phyloP scores from a whole-genome alignment of 2,113 vertebrate genomes.

The Eleginops maclovinus region DNA sequence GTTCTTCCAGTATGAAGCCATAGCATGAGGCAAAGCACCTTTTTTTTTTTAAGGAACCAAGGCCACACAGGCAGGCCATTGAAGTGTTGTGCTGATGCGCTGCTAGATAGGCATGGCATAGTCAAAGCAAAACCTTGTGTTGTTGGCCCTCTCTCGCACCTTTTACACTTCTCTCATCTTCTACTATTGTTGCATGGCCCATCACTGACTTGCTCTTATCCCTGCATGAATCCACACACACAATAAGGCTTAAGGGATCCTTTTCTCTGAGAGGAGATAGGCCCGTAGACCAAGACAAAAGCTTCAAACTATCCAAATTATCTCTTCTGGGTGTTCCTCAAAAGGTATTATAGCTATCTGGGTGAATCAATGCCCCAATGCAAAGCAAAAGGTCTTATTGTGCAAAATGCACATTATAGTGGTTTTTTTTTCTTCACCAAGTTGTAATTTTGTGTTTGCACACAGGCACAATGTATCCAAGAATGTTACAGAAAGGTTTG shows the following conservation, averaged over 20 bases:
- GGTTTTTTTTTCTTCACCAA: constrained; percentile 41
- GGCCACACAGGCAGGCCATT: constrained; percentile 69
- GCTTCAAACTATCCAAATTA: constrained; percentile 65
- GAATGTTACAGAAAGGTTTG: constrained; percentile 80
- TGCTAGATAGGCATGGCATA: constrained; percentile 68
- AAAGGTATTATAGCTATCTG: constrained; percentile 60
- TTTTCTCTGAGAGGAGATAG: constrained; percentile 59
- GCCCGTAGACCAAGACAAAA: constrained; percentile 61
- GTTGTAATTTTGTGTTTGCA: constrained; percentile 77
- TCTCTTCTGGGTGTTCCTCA: constrained; percentile 64
- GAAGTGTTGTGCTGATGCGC: constrained; percentile 61
- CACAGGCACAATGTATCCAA: constrained; percentile 46
- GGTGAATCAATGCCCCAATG: constrained; percentile 50
- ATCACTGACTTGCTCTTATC: constrained; percentile 61
- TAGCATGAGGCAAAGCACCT: neutral
- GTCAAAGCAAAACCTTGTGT: constrained; percentile 74
- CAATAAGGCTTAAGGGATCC: constrained; percentile 54
- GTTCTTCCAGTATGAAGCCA: constrained; percentile 35
- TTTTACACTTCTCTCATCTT: constrained; percentile 81
- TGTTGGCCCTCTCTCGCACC: constrained; percentile 51
- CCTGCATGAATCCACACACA: constrained; percentile 59
- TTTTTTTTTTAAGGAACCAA: constrained; percentile 31
- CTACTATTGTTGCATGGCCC: constrained; percentile 64
- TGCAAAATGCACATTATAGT: constrained; percentile 46
- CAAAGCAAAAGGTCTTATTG: constrained; percentile 54